Percentiles rank a stretch among this genome's conserved stretches.
These are phyloP conservation scores for Tyria jacobaeae DNA, from an alignment of 2,888 invertebrate species.

Conservation along the genomic window DNA sequence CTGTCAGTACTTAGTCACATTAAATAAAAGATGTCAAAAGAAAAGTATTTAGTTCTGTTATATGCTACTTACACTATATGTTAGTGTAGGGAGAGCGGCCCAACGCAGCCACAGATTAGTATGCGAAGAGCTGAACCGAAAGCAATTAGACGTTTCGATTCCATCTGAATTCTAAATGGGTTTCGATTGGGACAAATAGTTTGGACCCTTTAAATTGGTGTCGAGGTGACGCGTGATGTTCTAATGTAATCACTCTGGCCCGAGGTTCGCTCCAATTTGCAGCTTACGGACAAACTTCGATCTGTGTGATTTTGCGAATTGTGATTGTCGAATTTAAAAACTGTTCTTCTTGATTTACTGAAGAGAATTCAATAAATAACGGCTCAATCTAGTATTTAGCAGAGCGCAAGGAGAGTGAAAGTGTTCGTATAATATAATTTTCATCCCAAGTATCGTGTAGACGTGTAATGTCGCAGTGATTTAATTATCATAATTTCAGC, in stretches of 20 bases:
- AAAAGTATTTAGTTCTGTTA: slow-evolving; percentile 21
- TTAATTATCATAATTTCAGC: slow-evolving; percentile 27
- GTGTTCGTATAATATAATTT: slow-evolving; percentile 20
- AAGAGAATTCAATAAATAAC: too few species aligned
- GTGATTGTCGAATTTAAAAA: slow-evolving; percentile 37
- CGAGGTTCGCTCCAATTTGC: slow-evolving; percentile 37
- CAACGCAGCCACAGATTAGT: slow-evolving; percentile 56
- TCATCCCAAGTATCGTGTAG: slow-evolving; percentile 22
- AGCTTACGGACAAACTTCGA: slow-evolving; percentile 43
- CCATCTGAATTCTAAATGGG: slow-evolving; percentile 72
- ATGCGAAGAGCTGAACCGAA: slow-evolving; percentile 67
- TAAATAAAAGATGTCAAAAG: slow-evolving; percentile 20
- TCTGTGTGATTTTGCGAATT: slow-evolving; percentile 42
- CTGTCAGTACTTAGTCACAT: background rate
- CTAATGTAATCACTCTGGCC: slow-evolving; percentile 53
- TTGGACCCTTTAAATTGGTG: slow-evolving; percentile 55
- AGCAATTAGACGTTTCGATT: slow-evolving; percentile 76
- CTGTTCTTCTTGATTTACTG: slow-evolving; percentile 8
- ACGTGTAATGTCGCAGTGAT: slow-evolving; percentile 18
- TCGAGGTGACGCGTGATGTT: slow-evolving; percentile 56
- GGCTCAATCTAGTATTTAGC: background rate
- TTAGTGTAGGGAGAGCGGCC: slow-evolving; percentile 25
- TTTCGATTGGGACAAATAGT: slow-evolving; percentile 57
- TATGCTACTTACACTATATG: background rate
- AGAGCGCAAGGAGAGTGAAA: slow-evolving; percentile 9